Base-by-base conservation (phyloP, 2,888 invertebrate genomes). In the Timema podura region DNA sequence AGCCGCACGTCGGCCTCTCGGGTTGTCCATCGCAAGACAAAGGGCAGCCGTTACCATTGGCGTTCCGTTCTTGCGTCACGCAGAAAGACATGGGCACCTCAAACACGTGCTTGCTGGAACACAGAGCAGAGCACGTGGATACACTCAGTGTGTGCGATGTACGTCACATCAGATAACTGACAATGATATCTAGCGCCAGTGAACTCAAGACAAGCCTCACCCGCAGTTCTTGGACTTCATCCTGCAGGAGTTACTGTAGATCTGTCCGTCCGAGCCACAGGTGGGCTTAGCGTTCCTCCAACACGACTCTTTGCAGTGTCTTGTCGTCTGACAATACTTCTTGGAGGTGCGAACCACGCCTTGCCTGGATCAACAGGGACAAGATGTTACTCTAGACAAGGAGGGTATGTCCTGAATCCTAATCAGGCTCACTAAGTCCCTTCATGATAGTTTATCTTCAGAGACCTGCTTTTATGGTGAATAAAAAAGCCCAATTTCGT, bases 171-270 rank as follows among this genome's bases (percentile, higher is more conserved):
- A 30, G 30, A 30, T 30, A 30, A 3, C 30, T 30, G 30, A 30
- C 30, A n/a, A n/a, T n/a, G n/a, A n/a, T n/a, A n/a, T n/a, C n/a
- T n/a, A n/a, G n/a, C n/a, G n/a, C n/a, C n/a, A 30, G 30, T 30
- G 30, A 30, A 30, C 30, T 30, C 30, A 30, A 30, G 1, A 1
- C 30, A 30, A 30, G 51, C 5, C 82, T 82, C 81, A 92, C 92
- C 95, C 95, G 83, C 95, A 95, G 80, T 95, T 95, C 77, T 94
- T 93, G 51, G 93, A 89, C 80, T 93, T 92, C 95, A 95, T 95
- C 78, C 93, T 88, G 79, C 95, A 95, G 68, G 93, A 91, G 81
- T 93, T 95, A 61, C 93, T 89, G 81, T 95, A 95, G 64, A 95
- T 86, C 75, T 93, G 90, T 0, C 94, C 93, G 79, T 95, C 95